These are phyloP conservation scores for Cynoglossus semilaevis DNA, from an alignment of 2,113 vertebrate genomes.

Conservation along the genomic window DNA sequence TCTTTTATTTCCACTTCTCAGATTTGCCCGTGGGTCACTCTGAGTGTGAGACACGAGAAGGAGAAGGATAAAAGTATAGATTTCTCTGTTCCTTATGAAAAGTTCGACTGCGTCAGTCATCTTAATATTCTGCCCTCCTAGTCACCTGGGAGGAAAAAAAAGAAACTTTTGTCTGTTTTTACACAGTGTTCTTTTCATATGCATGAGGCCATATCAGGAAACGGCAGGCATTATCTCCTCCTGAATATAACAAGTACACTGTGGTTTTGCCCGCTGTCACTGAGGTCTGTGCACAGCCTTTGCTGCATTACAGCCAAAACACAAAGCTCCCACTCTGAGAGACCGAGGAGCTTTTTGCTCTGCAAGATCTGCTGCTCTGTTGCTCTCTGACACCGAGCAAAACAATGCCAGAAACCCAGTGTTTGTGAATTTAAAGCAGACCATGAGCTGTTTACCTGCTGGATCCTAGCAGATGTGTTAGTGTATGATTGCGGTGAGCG, in stretches of 20 bases:
- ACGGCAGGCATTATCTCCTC: constrained; percentile 14
- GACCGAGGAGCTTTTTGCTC: constrained; percentile 38
- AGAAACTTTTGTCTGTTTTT: too few relatives aligned
- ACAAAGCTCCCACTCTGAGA: constrained; percentile 50
- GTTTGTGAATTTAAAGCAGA: constrained; percentile 19
- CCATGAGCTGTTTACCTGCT: constrained; percentile 5
- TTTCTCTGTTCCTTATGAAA: too few relatives aligned
- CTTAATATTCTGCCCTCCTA: background rate
- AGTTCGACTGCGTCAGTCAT: too few relatives aligned
- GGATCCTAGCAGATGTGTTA: constrained; percentile 17
- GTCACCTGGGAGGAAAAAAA: too few relatives aligned
- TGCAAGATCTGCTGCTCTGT: constrained; percentile 27
- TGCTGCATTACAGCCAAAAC: constrained; percentile 42
- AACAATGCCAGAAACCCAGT: constrained; percentile 21
- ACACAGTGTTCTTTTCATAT: constrained; percentile 18
- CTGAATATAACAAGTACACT: constrained; percentile 20
- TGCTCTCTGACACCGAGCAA: constrained; percentile 30
- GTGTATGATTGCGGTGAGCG: constrained; percentile 11
- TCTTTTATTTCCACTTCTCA: too few relatives aligned
- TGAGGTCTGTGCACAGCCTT: constrained; percentile 42
- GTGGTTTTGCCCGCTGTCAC: constrained; percentile 33
- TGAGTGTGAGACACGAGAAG: too few relatives aligned
- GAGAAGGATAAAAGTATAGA: too few relatives aligned
- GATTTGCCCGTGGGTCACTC: too few relatives aligned
- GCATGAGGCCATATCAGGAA: constrained; percentile 22